Evolutionary conservation across 1,140 invertebrate species (phyloP).

Genomic region (Sminthurides bifidus): DNA sequence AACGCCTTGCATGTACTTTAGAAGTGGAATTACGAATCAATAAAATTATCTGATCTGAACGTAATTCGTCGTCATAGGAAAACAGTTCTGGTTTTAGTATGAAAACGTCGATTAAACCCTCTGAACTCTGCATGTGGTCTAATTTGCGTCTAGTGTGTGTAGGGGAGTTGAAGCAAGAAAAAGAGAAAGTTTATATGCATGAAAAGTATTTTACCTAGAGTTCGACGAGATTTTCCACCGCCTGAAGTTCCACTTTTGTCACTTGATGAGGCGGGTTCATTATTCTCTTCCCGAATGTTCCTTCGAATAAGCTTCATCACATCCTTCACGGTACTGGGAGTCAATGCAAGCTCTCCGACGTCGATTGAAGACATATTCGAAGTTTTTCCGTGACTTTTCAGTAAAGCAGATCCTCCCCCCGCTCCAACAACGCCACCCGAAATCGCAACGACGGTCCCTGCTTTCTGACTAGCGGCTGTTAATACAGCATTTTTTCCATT

Average conservation of each 20-base stretch:
- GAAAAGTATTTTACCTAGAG: slow-evolving; percentile 20
- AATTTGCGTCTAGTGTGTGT: too few relatives aligned
- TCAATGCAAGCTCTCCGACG: slow-evolving; percentile 19
- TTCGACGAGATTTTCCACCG: slow-evolving; percentile 18
- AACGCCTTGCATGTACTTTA: too few relatives aligned
- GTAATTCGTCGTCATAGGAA: too few relatives aligned
- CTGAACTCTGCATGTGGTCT: too few relatives aligned
- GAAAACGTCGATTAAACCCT: too few relatives aligned
- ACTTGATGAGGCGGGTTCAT: slow-evolving; percentile 12
- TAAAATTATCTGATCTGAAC: too few relatives aligned
- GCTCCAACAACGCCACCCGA: neutral
- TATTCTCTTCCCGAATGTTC: slow-evolving; percentile 23
- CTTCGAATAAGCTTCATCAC: slow-evolving; percentile 30
- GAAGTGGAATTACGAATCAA: too few relatives aligned
- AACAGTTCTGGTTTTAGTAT: too few relatives aligned
- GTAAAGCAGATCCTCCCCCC: neutral
- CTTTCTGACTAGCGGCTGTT: slow-evolving; percentile 22
- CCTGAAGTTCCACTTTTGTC: slow-evolving; percentile 1
- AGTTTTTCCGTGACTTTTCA: slow-evolving; percentile 6
- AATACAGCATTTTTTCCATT: slow-evolving; percentile 32
- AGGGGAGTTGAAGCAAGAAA: too few relatives aligned
- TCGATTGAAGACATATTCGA: slow-evolving; percentile 24
- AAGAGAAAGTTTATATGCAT: neutral
- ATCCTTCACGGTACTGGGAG: slow-evolving; percentile 24
- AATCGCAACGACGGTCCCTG: neutral